Conservation (phyloP, 2,888 invertebrate genomes). For the Ischnus inquisitorius region DNA sequence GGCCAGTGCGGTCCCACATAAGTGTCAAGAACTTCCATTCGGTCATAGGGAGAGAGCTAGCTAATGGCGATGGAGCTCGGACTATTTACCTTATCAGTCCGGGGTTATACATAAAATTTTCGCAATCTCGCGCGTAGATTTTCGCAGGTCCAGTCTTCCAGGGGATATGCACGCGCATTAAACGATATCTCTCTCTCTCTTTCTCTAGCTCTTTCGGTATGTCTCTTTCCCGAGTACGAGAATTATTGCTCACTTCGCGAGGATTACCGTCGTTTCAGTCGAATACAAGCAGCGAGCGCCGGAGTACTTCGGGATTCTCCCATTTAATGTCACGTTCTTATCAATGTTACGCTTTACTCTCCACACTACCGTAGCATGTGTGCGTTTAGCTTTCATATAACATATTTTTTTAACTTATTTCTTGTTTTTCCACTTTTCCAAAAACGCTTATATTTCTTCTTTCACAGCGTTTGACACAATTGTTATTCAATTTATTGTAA, state of each 20-base stretch:
- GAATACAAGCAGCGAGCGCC: constrained; percentile 54
- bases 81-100: constrained; percentile 56
- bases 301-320: constrained; percentile 46
- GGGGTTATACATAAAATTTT: constrained; percentile 55
- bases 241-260: constrained; percentile 64
- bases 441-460: too few relatives aligned
- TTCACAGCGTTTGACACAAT: too few relatives aligned
- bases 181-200: constrained; percentile 27
- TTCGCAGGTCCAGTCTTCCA: constrained; percentile 25
- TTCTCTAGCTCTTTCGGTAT: not conserved
- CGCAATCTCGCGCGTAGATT: not conserved
- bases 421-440: too few relatives aligned
- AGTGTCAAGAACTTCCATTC: constrained; percentile 2
- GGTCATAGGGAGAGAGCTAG: not conserved
- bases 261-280: constrained; percentile 63
- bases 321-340: constrained; percentile 40
- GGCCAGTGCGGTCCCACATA: not conserved
- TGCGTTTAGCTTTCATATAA: not conserved
- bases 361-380: not conserved
- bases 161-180: constrained; percentile 44
- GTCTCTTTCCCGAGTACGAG: constrained; percentile 35
- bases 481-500: too few relatives aligned
- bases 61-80: constrained; percentile 45
- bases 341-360: constrained; percentile 36
- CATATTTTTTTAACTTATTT: not conserved